These are phyloP conservation scores for Myodes glareolus DNA, from an alignment of 2,113 vertebrate species.

Conservation along the genomic window DNA sequence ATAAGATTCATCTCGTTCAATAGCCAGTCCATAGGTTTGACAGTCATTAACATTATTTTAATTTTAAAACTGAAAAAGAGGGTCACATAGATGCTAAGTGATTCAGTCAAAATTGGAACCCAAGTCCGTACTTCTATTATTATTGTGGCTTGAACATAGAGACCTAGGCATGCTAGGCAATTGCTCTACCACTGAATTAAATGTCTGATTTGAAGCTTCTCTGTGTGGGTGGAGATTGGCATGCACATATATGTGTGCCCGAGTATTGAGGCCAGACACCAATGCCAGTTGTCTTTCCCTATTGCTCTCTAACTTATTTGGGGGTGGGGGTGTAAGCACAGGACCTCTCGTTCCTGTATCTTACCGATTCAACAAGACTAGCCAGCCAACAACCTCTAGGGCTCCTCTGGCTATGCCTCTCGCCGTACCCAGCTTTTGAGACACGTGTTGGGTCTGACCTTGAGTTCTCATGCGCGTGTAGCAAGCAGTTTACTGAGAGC, in stretches of 20 bases:
- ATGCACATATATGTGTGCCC: not conserved
- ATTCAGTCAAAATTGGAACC: not conserved
- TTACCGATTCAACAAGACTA: too few relatives aligned
- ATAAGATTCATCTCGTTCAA: not conserved
- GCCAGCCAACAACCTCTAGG: not conserved
- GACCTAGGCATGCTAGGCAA: not conserved
- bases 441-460: not conserved
- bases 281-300: not conserved
- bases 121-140: too few relatives aligned
- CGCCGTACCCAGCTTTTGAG: not conserved
- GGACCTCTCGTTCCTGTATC: not conserved
- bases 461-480: not conserved
- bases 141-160: not conserved
- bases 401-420: not conserved
- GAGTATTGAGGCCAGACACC: not conserved
- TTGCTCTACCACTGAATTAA: not conserved
- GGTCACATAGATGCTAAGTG: not conserved
- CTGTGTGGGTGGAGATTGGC: not conserved
- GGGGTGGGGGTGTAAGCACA: not conserved
- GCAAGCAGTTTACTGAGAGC: too few relatives aligned
- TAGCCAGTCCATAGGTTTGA: not conserved
- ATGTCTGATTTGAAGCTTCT: not conserved
- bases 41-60: not conserved
- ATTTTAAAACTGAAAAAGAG: conserved; percentile 38
- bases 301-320: not conserved